Percentiles rank a stretch among this genome's conserved stretches.
These are phyloP conservation scores for Elgaria multicarinata DNA, from an alignment of 2,113 vertebrate species.

Conservation along the genomic window DNA sequence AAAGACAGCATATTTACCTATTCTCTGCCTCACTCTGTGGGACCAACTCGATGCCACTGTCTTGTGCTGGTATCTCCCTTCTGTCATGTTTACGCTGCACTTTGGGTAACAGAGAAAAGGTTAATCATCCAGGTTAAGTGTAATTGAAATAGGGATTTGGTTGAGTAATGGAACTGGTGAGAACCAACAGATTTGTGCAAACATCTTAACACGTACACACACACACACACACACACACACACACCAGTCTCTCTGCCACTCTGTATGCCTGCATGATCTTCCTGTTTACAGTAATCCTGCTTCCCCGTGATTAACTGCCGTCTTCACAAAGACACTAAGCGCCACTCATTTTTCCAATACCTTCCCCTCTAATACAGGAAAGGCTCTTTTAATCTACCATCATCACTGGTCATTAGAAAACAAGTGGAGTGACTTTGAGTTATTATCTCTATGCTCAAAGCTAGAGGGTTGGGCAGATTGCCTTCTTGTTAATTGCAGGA, in stretches of 20 bases:
- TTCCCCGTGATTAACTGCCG: conserved; percentile 73
- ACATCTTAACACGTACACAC: conserved; percentile 41
- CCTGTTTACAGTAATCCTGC: conserved; percentile 75
- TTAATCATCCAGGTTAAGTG: conserved; percentile 24
- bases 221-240: conserved; percentile 23
- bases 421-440: neutral
- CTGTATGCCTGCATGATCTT: conserved; percentile 56
- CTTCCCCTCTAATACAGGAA: conserved; percentile 55
- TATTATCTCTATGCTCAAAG: conserved; percentile 8
- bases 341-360: conserved; percentile 44
- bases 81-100: neutral
- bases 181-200: conserved; percentile 61
- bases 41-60: neutral
- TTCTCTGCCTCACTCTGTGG: neutral
- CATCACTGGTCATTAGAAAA: conserved; percentile 22
- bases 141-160: conserved; percentile 62
- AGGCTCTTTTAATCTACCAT: conserved; percentile 57
- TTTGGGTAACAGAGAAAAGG: conserved; percentile 2
- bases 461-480: conserved; percentile 35
- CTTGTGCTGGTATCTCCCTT: neutral
- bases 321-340: conserved; percentile 53
- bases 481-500: conserved; percentile 38
- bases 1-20: neutral
- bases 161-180: conserved; percentile 65
- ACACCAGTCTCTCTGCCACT: conserved; percentile 31